Evolutionary conservation across 2,888 invertebrate genomes (phyloP).

Genomic region (Philopedon plagiatum): DNA sequence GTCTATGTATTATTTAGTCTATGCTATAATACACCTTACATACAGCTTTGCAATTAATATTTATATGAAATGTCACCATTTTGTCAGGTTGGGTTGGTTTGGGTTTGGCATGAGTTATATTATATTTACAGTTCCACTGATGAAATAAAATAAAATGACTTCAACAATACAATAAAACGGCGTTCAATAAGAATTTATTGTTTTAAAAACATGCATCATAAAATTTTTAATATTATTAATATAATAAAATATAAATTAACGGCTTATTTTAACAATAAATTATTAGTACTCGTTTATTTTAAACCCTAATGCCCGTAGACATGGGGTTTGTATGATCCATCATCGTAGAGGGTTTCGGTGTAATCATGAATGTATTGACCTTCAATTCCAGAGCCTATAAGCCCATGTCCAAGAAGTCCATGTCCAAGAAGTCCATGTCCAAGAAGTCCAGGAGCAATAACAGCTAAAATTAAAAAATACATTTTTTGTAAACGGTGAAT

Average conservation of each 20-base stretch:
- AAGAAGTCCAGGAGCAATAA: conserved; percentile 35
- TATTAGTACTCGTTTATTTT: conserved; percentile 16
- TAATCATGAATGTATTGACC: conserved; percentile 58
- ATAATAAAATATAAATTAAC: neutral
- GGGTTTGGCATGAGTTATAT: neutral
- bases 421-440: conserved; percentile 4
- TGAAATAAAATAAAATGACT: neutral
- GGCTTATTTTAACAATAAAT: neutral
- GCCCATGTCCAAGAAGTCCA: conserved; percentile 26
- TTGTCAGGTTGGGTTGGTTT: neutral
- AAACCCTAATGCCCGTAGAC: conserved; percentile 50
- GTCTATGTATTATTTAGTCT: no score
- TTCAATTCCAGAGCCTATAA: conserved; percentile 47
- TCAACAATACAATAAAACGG: neutral
- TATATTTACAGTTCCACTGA: no score
- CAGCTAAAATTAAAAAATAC: conserved; percentile 20
- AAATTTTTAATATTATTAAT: conserved; percentile 1
- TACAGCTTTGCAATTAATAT: no score
- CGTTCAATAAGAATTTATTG: conserved; percentile 39
- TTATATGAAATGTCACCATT: neutral
- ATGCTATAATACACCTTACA: no score
- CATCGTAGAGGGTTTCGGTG: conserved; percentile 58
- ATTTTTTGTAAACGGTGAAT: no score
- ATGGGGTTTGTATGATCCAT: conserved; percentile 61
- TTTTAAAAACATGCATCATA: neutral